Conservation (phyloP, 2,797 vertebrate genomes). For the Melanitta fusca region DNA sequence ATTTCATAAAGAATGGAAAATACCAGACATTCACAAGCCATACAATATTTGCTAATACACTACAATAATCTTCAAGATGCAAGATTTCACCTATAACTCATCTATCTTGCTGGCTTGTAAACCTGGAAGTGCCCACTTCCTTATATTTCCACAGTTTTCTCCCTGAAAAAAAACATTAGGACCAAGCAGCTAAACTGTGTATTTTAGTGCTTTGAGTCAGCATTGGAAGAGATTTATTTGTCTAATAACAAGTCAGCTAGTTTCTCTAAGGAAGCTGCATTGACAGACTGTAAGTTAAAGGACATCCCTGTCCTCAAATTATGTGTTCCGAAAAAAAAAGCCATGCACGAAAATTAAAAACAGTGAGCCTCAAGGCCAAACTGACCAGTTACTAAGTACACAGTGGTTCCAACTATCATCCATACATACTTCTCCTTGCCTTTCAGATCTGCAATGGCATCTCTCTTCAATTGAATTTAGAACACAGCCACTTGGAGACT, state of each 20-base stretch:
- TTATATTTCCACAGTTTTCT: background rate
- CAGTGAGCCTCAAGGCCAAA: background rate
- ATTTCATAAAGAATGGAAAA: constrained; percentile 55
- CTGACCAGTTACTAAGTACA: background rate
- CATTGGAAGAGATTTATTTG: constrained; percentile 1
- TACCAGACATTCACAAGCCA: constrained; percentile 54
- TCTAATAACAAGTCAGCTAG: background rate
- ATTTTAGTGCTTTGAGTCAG: constrained; percentile 14
- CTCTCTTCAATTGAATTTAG: background rate
- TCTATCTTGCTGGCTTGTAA: background rate
- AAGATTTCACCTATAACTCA: background rate
- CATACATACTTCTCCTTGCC: background rate
- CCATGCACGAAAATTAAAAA: background rate
- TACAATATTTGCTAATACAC: constrained; percentile 3
- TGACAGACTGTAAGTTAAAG: constrained; percentile 4
- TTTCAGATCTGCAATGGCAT: background rate
- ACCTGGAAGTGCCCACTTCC: background rate
- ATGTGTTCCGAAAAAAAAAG: background rate
- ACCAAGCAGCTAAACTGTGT: background rate
- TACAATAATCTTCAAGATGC: background rate
- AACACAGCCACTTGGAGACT: constrained; percentile 31
- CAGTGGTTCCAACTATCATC: background rate
- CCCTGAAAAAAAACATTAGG: background rate
- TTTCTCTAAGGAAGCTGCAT: constrained; percentile 18
- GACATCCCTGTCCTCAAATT: constrained; percentile 8